Evolutionary conservation across 2,113 vertebrate genomes (phyloP), one percentile per base, ranked within the genome.

Genomic region (Lepisosteus osseus): DNA sequence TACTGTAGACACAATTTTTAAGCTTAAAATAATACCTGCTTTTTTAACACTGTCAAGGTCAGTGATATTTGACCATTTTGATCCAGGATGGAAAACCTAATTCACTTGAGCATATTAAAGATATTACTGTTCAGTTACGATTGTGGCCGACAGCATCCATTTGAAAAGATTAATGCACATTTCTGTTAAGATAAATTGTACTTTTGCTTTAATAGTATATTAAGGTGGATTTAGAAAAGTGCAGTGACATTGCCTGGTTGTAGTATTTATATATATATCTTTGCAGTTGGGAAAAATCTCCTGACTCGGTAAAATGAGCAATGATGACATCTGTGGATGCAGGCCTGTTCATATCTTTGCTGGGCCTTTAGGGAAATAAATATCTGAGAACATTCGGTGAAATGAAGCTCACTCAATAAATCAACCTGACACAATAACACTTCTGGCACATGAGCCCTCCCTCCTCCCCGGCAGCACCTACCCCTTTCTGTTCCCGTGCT

Each of bases 371-470:
- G 97, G 97, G 97, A 99, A 99, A 99, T 99, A 99, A 99, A 98
- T 98, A 98, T 99, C 96, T 98, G 91, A 89, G 95, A 99, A 99
- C 97, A 99, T 99, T 99, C 96, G 96, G 96, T 95, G 97, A 95
- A 99, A 97, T 98, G 97, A 98, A 98, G 96, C 97, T 98, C 95
- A 98, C 96, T 98, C 97, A 98, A 99, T 99, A 99, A 99, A 99
- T 99, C 97, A 99, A 97, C 93, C 95, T 99, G 97, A 99, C 97
- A 98, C 96, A 98, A 97, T 99, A 98, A 97, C 96, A 98, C 97
- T 98, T 98, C 96, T 99, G 97, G 97, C 96, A 97, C 95, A 96
- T 92, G 95, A 94, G 89, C 92, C 91, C 82, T 86, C 87, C 88
- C 77, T 88, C 90, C 83, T 92, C 87, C 85, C 90, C 93, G 90